These are phyloP conservation scores for Rhegmatorhina hoffmannsi DNA, from an alignment of 2,113 vertebrate species.

Conservation along the genomic window DNA sequence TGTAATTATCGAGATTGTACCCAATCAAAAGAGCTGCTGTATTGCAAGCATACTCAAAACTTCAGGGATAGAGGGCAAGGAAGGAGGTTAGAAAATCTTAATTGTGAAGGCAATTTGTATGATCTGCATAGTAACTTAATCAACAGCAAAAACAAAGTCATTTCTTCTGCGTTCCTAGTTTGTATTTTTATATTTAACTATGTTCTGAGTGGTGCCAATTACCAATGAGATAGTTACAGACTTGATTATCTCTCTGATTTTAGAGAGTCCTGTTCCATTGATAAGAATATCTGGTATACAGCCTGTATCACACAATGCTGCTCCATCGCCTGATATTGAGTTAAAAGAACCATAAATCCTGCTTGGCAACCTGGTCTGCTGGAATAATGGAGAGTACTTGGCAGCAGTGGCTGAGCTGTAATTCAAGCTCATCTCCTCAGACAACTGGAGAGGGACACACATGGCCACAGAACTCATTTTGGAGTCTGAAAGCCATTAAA, in stretches of 20 bases:
- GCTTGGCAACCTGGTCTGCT: conserved; percentile 70
- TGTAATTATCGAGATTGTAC: conserved; percentile 55
- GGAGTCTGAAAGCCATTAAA: conserved; percentile 78
- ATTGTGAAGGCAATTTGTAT: conserved; percentile 17
- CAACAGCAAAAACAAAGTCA: conserved; percentile 8
- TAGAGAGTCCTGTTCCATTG: conserved; percentile 76
- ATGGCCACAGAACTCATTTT: conserved; percentile 77
- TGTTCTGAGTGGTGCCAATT: conserved; percentile 63
- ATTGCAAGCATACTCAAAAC: conserved; percentile 40
- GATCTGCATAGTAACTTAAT: conserved; percentile 3
- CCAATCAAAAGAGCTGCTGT: conserved; percentile 41
- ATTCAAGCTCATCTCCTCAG: conserved; percentile 80
- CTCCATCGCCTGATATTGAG: conserved; percentile 68
- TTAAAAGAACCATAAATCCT: conserved; percentile 78
- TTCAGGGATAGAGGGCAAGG: background rate
- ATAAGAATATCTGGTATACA: conserved; percentile 78
- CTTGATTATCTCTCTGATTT: conserved; percentile 87
- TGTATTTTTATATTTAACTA: conserved; percentile 45
- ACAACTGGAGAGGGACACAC: conserved; percentile 79
- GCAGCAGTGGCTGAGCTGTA: conserved; percentile 77
- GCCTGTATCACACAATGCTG: conserved; percentile 75
- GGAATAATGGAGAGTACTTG: conserved; percentile 73
- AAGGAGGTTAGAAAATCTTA: conserved; percentile 19
- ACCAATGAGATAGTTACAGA: conserved; percentile 78
- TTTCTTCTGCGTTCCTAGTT: background rate